Percentiles rank a stretch among this genome's conserved stretches.
phyloP scores from a whole-genome alignment of 2,797 vertebrate genomes.

The Adelosebastes latens region DNA sequence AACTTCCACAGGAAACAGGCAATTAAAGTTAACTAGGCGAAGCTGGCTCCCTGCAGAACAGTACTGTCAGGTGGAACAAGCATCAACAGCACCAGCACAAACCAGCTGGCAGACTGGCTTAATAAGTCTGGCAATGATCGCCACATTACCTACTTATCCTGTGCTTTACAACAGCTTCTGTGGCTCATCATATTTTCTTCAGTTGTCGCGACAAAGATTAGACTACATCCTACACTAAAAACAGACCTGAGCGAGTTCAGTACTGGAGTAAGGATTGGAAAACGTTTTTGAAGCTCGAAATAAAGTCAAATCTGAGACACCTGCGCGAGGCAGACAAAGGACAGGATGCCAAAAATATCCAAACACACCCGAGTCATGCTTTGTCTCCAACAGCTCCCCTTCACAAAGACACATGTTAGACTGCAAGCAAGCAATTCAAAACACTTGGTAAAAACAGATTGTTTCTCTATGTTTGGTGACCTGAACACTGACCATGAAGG shows the following conservation, averaged over 20 bases:
- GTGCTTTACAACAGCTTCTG: slow-evolving; percentile 44
- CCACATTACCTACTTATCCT: slow-evolving; percentile 57
- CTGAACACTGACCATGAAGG: slow-evolving; percentile 79
- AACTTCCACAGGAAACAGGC: slow-evolving; percentile 80
- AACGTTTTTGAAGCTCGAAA: slow-evolving; percentile 13
- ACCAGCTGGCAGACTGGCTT: slow-evolving; percentile 71
- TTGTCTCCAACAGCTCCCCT: slow-evolving; percentile 1
- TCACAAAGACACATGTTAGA: slow-evolving; percentile 44
- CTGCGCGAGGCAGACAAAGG: slow-evolving; percentile 3
- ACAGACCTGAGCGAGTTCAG: slow-evolving; percentile 14
- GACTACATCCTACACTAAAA: slow-evolving; percentile 6
- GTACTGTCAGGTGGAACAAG: slow-evolving; percentile 78
- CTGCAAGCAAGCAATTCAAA: slow-evolving; percentile 28
- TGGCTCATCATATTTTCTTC: slow-evolving; percentile 33
- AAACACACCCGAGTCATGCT: slow-evolving; percentile 35
- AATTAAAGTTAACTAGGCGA: slow-evolving; percentile 84
- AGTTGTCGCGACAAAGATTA: slow-evolving; percentile 20
- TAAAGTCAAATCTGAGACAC: slow-evolving; percentile 11
- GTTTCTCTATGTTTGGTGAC: slow-evolving; percentile 9
- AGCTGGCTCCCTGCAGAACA: slow-evolving; percentile 75
- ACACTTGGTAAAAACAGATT: slow-evolving; percentile 12
- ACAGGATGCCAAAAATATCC: slow-evolving; percentile 19
- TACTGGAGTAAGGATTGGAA: background rate
- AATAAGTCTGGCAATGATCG: slow-evolving; percentile 68
- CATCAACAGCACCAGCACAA: slow-evolving; percentile 72